Evolutionary conservation across 2,113 vertebrate species (phyloP).

Genomic region (Reinhardtius hippoglossoides): DNA sequence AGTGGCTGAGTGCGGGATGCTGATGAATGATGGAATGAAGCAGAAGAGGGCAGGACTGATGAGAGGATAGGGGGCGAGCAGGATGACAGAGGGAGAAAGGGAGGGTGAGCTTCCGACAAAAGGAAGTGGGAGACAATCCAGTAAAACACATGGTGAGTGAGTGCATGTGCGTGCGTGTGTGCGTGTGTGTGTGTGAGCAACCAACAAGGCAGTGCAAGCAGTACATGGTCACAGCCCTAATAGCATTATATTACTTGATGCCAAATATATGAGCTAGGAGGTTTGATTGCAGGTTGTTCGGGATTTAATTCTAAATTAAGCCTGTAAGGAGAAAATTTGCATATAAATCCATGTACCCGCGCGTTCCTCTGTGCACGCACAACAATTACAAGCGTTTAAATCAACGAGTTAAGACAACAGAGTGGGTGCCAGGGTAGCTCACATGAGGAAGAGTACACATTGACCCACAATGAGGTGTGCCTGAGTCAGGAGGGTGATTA

Average conservation of each 20-base stretch:
- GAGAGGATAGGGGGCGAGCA: conserved; percentile 51
- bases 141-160: conserved; percentile 64
- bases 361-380: conserved; percentile 30
- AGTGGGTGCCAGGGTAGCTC: conserved; percentile 18
- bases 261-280: conserved; percentile 54
- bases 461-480: not conserved
- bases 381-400: conserved; percentile 61
- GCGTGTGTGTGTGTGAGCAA: conserved; percentile 20
- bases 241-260: conserved; percentile 63
- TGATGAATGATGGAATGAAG: conserved; percentile 48
- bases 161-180: conserved; percentile 21
- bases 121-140: conserved; percentile 78
- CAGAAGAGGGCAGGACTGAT: conserved; percentile 52
- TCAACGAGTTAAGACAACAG: conserved; percentile 24
- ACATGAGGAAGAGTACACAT: conserved; percentile 9
- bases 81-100: conserved; percentile 64
- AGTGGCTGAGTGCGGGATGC: not conserved
- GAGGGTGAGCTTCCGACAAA: conserved; percentile 76
- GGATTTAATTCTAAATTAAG: conserved; percentile 71
- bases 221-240: conserved; percentile 65
- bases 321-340: conserved; percentile 53
- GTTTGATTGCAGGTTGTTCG: conserved; percentile 60
- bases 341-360: conserved; percentile 65
- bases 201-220: conserved; percentile 36
- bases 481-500: conserved; percentile 7